Evolutionary conservation across 2,797 vertebrate genomes (phyloP).

Genomic region (Scolopax rusticola): DNA sequence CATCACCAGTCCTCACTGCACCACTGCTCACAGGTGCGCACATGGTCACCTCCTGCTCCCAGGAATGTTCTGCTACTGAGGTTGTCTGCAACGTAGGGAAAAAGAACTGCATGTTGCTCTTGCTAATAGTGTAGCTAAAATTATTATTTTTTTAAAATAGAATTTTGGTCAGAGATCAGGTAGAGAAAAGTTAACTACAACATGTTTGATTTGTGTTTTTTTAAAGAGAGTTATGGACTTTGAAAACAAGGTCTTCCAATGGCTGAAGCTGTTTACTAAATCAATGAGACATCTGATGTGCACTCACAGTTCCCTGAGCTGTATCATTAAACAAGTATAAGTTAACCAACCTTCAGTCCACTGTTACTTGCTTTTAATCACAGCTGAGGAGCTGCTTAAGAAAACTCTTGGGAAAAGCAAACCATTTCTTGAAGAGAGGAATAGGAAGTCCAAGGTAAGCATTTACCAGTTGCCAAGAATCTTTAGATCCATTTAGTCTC

Average conservation of each 20-base stretch:
- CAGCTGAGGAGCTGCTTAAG: conserved; percentile 42
- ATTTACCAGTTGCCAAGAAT: not conserved
- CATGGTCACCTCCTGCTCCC: not conserved
- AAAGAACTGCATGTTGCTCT: not conserved
- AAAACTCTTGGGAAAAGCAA: conserved; percentile 15
- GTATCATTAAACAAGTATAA: conserved; percentile 19
- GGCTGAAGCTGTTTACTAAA: not conserved
- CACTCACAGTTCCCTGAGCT: not conserved
- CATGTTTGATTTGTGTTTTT: not conserved
- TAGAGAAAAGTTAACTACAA: not conserved
- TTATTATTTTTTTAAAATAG: not conserved
- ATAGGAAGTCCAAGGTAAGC: conserved; percentile 31
- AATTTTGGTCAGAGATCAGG: not conserved
- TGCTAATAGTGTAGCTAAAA: not conserved
- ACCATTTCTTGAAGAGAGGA: not conserved
- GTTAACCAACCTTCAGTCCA: conserved; percentile 49
- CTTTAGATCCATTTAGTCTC: conserved; percentile 56
- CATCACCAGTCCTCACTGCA: accelerated
- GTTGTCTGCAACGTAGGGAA: not conserved
- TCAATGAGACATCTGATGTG: not conserved
- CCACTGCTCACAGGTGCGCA: accelerated
- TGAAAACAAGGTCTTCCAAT: not conserved
- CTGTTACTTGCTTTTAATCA: conserved; percentile 42
- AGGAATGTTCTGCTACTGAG: not conserved
- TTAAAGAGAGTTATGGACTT: not conserved